These are phyloP conservation scores for Botia almorhae DNA, from an alignment of 2,797 vertebrate species.

Conservation along the genomic window DNA sequence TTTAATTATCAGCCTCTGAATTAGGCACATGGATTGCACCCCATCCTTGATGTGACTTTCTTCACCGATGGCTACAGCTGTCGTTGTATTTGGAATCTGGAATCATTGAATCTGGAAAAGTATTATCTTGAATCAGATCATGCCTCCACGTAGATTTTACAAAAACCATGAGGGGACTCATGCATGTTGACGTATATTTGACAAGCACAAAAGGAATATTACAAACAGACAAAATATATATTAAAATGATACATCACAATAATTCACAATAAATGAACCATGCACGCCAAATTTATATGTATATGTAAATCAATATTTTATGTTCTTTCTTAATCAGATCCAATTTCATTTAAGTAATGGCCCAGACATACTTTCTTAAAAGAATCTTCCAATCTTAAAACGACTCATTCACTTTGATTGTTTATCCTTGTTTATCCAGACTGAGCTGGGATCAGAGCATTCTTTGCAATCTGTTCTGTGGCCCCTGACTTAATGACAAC, in stretches of 20 bases:
- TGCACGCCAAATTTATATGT: too few relatives aligned
- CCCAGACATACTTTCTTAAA: too few relatives aligned
- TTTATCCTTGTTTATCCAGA: constrained; percentile 14
- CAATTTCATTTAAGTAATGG: too few relatives aligned
- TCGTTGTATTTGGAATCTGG: constrained; percentile 63
- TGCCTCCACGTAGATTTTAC: constrained; percentile 4
- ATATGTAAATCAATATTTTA: too few relatives aligned
- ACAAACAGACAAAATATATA: background rate
- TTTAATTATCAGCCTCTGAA: constrained; percentile 81
- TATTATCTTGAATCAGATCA: constrained; percentile 66
- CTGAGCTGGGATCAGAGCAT: constrained; percentile 39
- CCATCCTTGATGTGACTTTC: constrained; percentile 66
- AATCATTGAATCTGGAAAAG: constrained; percentile 73
- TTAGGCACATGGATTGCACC: constrained; percentile 72
- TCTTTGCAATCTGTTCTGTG: constrained; percentile 52
- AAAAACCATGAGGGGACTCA: background rate
- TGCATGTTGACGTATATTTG: background rate
- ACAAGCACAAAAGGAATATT: background rate
- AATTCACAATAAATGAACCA: background rate
- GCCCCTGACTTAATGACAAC: constrained; percentile 33
- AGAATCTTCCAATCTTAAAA: background rate
- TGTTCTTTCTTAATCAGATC: too few relatives aligned
- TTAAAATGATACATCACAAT: background rate
- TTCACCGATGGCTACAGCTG: constrained; percentile 63
- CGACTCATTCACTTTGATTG: constrained; percentile 17